phyloP scores from a whole-genome alignment of 2,797 vertebrate genomes.

The Phaenicophaeus curvirostris region DNA sequence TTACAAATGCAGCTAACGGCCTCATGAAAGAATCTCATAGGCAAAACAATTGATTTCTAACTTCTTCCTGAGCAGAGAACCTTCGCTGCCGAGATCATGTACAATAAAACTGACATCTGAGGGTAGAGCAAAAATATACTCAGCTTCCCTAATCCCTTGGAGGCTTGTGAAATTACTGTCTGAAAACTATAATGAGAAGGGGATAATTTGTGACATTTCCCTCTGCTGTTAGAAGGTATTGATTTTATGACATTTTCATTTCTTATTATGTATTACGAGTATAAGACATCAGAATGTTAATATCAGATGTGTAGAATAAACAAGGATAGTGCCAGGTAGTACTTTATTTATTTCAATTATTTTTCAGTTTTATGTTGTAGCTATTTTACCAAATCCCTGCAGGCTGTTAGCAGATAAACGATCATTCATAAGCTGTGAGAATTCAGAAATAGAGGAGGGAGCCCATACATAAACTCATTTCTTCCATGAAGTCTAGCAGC shows the following conservation, averaged over 20 bases:
- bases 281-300: slow-evolving; percentile 54
- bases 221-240: slow-evolving; percentile 65
- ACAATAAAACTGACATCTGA: slow-evolving; percentile 62
- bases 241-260: slow-evolving; percentile 69
- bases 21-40: not conserved
- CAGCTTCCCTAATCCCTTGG: slow-evolving; percentile 43
- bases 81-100: slow-evolving; percentile 21
- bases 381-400: slow-evolving; percentile 46
- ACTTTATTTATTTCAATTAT: slow-evolving; percentile 71
- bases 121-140: slow-evolving; percentile 39
- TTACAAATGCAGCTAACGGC: not conserved
- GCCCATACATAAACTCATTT: slow-evolving; percentile 1
- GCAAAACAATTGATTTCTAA: slow-evolving; percentile 57
- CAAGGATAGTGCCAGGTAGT: slow-evolving; percentile 42
- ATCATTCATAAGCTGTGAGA: slow-evolving; percentile 25
- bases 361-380: slow-evolving; percentile 62
- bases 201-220: slow-evolving; percentile 70
- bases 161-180: slow-evolving; percentile 67
- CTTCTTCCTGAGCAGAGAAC: slow-evolving; percentile 25
- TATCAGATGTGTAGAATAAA: slow-evolving; percentile 49
- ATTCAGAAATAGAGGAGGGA: slow-evolving; percentile 34
- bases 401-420: slow-evolving; percentile 54
- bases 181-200: slow-evolving; percentile 68
- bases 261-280: slow-evolving; percentile 53
- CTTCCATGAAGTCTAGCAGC: not conserved